Base-by-base conservation (phyloP, 2,113 vertebrate species). In the Brachypteracias leptosomus region DNA sequence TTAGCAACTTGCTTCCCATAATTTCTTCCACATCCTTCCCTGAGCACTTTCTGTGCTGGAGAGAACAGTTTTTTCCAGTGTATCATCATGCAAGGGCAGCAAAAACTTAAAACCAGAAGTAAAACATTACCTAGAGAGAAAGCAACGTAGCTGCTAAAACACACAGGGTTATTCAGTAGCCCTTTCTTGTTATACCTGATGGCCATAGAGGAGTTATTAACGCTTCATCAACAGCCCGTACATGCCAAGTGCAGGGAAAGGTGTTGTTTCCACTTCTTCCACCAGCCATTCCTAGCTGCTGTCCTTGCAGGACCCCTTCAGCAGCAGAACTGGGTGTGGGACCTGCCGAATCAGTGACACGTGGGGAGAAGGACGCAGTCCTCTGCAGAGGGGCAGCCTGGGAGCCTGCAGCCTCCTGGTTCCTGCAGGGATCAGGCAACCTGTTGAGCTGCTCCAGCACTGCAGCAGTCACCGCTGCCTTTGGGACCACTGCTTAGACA, bases 111-210 rank as follows among this genome's bases (percentile, higher is more conserved):
- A 94, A 78, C 31, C 28, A 94, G 33, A 75, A 85, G 96, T 96
- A 89, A 97, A 97, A 96, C 66, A 94, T 96, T 96, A 93, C 21
- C 96, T 62, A 93, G 52, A 35, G 57, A 72, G 31, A 15, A 0
- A 72, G 36, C 46, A 91, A 7, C 19, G 57, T 42, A 38, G 42
- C 40, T 12, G 19, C 67, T 92, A 29, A 82, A 73, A 2, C 17
- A 16, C 36, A 10, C n/a, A 14, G 36, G 49, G 83, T 97, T 97
- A 95, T 68, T 93, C 87, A 91, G 57, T 89, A 96, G 91, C 68
- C 71, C 28, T 83, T 61, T 18, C 46, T 54, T 75, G 47, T 61
- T 78, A 75, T 35, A 49, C 6, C 54, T 75, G 61, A 7, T 86
- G 67, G 71, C 91, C 1, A 0, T 18, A 16, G 44, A 54, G 63